Conservation (phyloP, 2,888 invertebrate genomes). For the Colletes collaris region DNA sequence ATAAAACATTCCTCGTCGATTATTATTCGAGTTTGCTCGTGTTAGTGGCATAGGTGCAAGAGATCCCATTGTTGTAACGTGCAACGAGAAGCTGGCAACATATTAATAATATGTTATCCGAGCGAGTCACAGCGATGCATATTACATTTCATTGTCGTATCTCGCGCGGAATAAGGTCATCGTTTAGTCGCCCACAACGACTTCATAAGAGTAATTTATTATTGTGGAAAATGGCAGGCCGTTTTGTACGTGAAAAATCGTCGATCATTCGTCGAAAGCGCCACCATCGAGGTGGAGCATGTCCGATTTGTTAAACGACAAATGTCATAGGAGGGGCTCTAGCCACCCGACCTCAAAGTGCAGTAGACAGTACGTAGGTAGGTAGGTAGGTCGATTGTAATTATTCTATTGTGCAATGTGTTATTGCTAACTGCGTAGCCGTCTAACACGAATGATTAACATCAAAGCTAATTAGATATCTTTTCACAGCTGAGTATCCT, state of each 20-base stretch:
- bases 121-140: too few relatives aligned
- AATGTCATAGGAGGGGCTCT: slow-evolving; percentile 54
- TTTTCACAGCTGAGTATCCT: slow-evolving; percentile 55
- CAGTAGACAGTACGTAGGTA: slow-evolving; percentile 49
- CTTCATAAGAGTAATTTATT: slow-evolving; percentile 2
- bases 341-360: slow-evolving; percentile 28
- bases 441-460: slow-evolving; percentile 76
- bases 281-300: slow-evolving; percentile 33
- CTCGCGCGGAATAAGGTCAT: too few relatives aligned
- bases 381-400: slow-evolving; percentile 76
- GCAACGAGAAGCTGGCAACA: too few relatives aligned
- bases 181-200: too few relatives aligned
- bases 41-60: too few relatives aligned
- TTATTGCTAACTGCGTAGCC: slow-evolving; percentile 71
- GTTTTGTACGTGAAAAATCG: not conserved
- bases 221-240: not conserved
- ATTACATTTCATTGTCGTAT: too few relatives aligned
- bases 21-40: too few relatives aligned
- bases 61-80: too few relatives aligned
- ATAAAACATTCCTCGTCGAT: too few relatives aligned
- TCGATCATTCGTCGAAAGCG: slow-evolving; percentile 9
- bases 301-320: slow-evolving; percentile 33
- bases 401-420: slow-evolving; percentile 74
- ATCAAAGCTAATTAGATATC: slow-evolving; percentile 78
- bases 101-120: too few relatives aligned